Percentiles rank a stretch among this genome's conserved stretches.
Conservation (phyloP, 2,113 vertebrate species). For the Chamaetylas fuelleborni region DNA sequence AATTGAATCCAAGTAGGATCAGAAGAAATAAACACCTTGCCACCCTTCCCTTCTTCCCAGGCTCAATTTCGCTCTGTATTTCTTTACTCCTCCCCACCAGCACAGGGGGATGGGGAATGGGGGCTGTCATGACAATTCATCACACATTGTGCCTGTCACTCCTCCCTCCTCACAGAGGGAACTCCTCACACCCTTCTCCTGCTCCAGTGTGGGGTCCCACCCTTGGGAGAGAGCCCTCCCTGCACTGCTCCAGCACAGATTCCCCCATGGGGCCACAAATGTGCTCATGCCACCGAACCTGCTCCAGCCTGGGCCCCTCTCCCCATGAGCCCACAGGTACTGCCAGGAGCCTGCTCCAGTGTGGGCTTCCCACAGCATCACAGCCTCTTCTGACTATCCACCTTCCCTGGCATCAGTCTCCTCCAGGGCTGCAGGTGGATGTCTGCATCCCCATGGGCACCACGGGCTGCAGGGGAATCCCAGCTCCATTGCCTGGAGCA, state of each 20-base stretch:
- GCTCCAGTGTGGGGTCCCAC: accelerated
- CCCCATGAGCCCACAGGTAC: no score
- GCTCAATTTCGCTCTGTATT: background rate
- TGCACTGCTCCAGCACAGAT: accelerated
- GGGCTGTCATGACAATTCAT: background rate
- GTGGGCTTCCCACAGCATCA: background rate
- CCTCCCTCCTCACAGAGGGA: background rate
- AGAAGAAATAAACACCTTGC: background rate
- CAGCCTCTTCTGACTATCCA: background rate
- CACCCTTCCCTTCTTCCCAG: background rate
- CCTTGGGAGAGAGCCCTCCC: background rate
- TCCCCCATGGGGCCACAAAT: background rate
- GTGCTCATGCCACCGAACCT: background rate
- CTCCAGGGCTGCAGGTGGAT: background rate
- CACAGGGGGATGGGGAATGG: background rate
- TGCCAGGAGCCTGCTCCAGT: background rate
- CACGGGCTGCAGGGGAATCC: background rate
- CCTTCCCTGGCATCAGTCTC: background rate
- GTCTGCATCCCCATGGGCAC: background rate
- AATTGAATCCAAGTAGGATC: background rate
- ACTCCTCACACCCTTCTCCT: background rate
- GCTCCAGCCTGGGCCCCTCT: background rate
- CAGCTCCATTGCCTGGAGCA: background rate
- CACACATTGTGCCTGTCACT: background rate
- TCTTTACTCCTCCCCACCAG: background rate